phyloP scores from a whole-genome alignment of 2,888 invertebrate species.

The Heliconius sara region DNA sequence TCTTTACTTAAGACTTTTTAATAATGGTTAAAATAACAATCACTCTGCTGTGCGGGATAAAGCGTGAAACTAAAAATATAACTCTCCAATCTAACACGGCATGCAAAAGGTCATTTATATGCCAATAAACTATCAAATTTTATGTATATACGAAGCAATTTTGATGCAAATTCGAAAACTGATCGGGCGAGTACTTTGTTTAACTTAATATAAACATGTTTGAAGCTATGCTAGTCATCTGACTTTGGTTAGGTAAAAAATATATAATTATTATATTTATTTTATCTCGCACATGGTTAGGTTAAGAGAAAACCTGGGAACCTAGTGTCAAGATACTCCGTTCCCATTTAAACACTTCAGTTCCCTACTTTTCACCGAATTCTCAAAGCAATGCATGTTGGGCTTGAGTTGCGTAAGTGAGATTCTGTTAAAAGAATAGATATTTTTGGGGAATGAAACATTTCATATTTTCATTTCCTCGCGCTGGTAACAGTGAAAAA shows the following conservation, averaged over 20 bases:
- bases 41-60: background rate
- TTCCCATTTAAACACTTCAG: background rate
- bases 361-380: background rate
- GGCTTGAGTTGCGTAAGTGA: background rate
- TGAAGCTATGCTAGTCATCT: background rate
- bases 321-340: background rate
- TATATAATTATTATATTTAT: background rate
- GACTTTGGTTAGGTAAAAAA: background rate
- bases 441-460: no score
- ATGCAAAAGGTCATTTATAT: constrained; percentile 1
- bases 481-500: background rate
- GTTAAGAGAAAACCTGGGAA: background rate
- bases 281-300: background rate
- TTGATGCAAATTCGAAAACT: constrained; percentile 24
- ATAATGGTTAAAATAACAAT: no score
- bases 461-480: no score
- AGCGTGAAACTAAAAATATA: background rate
- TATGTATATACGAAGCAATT: constrained; percentile 20
- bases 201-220: constrained; percentile 6
- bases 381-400: background rate
- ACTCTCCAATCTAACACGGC: background rate
- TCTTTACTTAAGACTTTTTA: no score
- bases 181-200: constrained; percentile 22
- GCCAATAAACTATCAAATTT: constrained; percentile 24
- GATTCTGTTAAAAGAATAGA: no score